A percentile compares a stretch with the other conserved stretches of the same genome.
phyloP scores from a whole-genome alignment of 2,888 invertebrate species.

The Glyphotaelius pellucidus region DNA sequence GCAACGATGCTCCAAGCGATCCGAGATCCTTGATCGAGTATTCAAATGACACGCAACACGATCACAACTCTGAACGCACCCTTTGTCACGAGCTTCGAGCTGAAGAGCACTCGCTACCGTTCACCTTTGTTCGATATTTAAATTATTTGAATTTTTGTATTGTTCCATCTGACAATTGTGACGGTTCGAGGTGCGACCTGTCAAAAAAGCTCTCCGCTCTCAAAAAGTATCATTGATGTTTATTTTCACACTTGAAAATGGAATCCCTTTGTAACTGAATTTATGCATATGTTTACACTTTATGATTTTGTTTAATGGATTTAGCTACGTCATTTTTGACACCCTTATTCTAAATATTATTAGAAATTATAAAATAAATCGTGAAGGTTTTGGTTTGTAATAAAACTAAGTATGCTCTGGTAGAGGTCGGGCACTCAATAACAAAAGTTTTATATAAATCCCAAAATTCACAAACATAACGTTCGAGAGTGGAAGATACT shows the following conservation, averaged over 20 bases:
- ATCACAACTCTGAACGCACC: slow-evolving; percentile 17
- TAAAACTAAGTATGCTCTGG: background rate
- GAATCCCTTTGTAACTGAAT: background rate
- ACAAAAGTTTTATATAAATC: too few relatives aligned
- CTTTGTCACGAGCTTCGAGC: background rate
- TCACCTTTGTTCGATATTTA: slow-evolving; percentile 50
- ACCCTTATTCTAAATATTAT: background rate
- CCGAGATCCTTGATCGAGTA: slow-evolving; percentile 34
- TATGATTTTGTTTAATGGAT: slow-evolving; percentile 22
- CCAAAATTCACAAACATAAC: too few relatives aligned
- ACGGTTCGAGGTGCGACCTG: slow-evolving; percentile 47
- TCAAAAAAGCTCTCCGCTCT: slow-evolving; percentile 42
- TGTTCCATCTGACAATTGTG: slow-evolving; percentile 52
- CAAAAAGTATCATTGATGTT: slow-evolving; percentile 38
- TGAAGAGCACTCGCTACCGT: background rate
- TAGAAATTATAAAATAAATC: background rate
- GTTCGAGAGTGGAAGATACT: too few relatives aligned
- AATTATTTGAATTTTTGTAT: slow-evolving; percentile 47
- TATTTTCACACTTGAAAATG: slow-evolving; percentile 30
- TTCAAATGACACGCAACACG: slow-evolving; percentile 61
- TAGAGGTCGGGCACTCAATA: background rate
- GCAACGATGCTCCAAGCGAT: slow-evolving; percentile 30
- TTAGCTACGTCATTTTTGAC: background rate
- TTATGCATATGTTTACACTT: slow-evolving; percentile 8
- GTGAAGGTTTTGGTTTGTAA: background rate